Evolutionary conservation across 2,888 invertebrate genomes (phyloP).

Genomic region (Labia minor): DNA sequence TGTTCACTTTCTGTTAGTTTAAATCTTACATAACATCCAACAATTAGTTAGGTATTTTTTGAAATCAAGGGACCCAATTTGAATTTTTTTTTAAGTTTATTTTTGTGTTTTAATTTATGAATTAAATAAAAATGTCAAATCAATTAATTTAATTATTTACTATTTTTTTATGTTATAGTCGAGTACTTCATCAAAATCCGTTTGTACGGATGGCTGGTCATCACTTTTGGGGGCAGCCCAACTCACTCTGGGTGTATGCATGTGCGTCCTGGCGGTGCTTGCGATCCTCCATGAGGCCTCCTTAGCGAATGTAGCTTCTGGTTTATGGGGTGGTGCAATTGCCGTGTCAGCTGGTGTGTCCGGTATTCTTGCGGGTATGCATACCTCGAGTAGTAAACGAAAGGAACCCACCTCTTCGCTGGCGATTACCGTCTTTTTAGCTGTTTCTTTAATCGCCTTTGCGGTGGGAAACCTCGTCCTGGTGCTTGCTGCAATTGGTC

Average conservation of each 20-base stretch:
- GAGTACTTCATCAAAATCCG: not conserved
- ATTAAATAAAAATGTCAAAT: too few species aligned
- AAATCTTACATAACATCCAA: too few species aligned
- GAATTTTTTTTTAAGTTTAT: too few species aligned
- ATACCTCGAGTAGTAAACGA: slow-evolving; percentile 23
- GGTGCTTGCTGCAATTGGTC: slow-evolving; percentile 33
- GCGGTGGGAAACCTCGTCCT: slow-evolving; percentile 33
- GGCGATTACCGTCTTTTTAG: slow-evolving; percentile 31
- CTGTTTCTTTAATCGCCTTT: slow-evolving; percentile 32
- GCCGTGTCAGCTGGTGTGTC: slow-evolving; percentile 28
- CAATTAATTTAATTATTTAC: too few species aligned
- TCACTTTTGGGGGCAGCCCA: slow-evolving; percentile 27
- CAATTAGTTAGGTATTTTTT: too few species aligned
- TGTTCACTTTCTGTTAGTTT: too few species aligned
- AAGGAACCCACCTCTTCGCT: slow-evolving; percentile 24
- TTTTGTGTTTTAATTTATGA: too few species aligned
- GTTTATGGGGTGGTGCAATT: slow-evolving; percentile 32
- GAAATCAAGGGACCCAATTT: too few species aligned
- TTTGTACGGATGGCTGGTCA: not conserved
- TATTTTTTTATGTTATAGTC: too few species aligned
- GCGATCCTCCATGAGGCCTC: slow-evolving; percentile 31
- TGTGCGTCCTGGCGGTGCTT: slow-evolving; percentile 31
- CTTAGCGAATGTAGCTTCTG: slow-evolving; percentile 30
- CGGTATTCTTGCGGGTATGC: slow-evolving; percentile 30
- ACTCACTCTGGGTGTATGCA: slow-evolving; percentile 29